Evolutionary conservation across 2,888 invertebrate species (phyloP).

Genomic region (Xylota sylvarum): DNA sequence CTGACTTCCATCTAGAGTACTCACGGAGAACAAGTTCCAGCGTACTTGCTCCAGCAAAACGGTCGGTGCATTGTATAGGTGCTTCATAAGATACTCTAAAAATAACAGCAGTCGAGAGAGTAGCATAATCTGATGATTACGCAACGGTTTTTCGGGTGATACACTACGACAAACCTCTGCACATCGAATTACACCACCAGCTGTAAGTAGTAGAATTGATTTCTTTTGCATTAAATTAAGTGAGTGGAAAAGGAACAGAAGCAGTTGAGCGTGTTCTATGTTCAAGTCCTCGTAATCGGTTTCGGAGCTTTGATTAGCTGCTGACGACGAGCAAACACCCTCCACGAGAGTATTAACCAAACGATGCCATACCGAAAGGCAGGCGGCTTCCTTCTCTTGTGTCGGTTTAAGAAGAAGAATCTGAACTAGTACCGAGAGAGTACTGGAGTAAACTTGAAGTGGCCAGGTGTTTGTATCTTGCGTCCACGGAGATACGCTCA

Average conservation of each 20-base stretch:
- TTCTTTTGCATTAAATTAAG: slow-evolving; percentile 98
- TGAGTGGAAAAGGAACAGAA: slow-evolving; percentile 97
- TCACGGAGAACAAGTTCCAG: slow-evolving; percentile 90
- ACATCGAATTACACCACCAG: slow-evolving; percentile 90
- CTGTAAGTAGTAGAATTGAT: slow-evolving; percentile 93
- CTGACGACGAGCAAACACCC: slow-evolving; percentile 87
- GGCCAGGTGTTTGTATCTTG: slow-evolving; percentile 90
- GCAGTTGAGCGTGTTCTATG: slow-evolving; percentile 97
- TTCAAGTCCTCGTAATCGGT: slow-evolving; percentile 90
- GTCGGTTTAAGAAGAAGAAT: slow-evolving; percentile 92
- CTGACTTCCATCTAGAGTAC: slow-evolving; percentile 87
- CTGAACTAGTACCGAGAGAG: slow-evolving; percentile 93
- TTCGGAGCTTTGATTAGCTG: slow-evolving; percentile 80
- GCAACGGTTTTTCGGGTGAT: slow-evolving; percentile 82
- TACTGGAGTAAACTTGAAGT: slow-evolving; percentile 91
- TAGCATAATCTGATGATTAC: slow-evolving; percentile 90
- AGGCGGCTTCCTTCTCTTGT: slow-evolving; percentile 94
- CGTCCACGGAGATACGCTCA: slow-evolving; percentile 91
- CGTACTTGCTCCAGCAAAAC: slow-evolving; percentile 94
- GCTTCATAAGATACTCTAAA: slow-evolving; percentile 97
- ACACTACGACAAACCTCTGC: slow-evolving; percentile 87
- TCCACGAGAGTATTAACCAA: slow-evolving; percentile 95
- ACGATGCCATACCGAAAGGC: slow-evolving; percentile 96
- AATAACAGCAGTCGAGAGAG: slow-evolving; percentile 93
- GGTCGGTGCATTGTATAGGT: slow-evolving; percentile 96